phyloP scores from a whole-genome alignment of 2,888 invertebrate species.

The Leistus spinibarbis region DNA sequence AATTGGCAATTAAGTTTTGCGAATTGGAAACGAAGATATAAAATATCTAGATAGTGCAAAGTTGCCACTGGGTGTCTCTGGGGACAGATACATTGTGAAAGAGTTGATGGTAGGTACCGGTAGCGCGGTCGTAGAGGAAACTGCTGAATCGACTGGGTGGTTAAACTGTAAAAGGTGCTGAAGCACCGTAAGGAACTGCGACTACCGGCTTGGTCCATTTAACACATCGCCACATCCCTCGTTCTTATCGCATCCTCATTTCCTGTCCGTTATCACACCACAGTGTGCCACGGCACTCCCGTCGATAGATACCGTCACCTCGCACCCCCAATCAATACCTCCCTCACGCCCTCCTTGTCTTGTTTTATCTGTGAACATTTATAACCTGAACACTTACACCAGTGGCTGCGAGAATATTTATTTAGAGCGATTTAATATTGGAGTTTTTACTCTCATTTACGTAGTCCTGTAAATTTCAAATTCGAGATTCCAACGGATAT shows the following conservation, averaged over 20 bases:
- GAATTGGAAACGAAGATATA: not conserved
- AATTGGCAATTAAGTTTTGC: not conserved
- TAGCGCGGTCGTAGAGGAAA: not conserved
- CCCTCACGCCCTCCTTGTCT: constrained; percentile 14
- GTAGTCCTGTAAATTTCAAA: not conserved
- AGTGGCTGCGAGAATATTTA: not conserved
- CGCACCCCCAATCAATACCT: constrained; percentile 21
- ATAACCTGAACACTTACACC: constrained; percentile 15
- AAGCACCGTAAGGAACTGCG: constrained; percentile 3
- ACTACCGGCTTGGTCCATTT: constrained; percentile 45
- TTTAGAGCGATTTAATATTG: not conserved
- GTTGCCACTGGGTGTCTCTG: not conserved
- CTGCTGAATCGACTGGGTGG: constrained; percentile 25
- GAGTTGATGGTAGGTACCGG: constrained; percentile 11
- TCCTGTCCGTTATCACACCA: constrained; percentile 47
- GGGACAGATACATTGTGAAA: not conserved
- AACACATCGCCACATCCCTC: constrained; percentile 44
- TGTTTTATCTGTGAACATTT: constrained; percentile 33
- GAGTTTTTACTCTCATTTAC: not conserved
- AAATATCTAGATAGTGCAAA: too few relatives aligned
- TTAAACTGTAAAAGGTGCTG: constrained; percentile 33
- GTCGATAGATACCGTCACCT: constrained; percentile 39
- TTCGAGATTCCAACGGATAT: not conserved
- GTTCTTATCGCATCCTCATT: constrained; percentile 48
- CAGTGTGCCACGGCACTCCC: constrained; percentile 11